phyloP scores from a whole-genome alignment of 1,140 invertebrate genomes.

The Triops longicaudatus region DNA sequence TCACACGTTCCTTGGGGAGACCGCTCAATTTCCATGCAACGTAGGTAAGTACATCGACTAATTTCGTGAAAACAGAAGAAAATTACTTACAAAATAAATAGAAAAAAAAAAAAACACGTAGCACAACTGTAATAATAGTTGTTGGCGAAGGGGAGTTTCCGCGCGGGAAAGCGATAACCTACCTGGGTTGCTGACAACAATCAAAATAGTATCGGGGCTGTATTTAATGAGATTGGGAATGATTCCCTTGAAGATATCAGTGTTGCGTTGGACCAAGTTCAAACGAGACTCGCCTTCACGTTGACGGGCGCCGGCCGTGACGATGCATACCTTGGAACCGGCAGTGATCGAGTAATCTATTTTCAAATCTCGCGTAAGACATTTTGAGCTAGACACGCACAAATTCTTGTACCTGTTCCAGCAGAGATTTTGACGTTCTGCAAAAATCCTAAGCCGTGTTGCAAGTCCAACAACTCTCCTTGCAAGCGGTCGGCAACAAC shows the following conservation, averaged over 20 bases:
- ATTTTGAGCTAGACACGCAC: conserved; percentile 33
- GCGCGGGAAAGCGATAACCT: conserved; percentile 19
- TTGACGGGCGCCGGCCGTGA: conserved; percentile 81
- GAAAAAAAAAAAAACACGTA: neutral
- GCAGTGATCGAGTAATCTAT: conserved; percentile 66
- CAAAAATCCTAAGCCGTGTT: conserved; percentile 76
- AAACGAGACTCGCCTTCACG: conserved; percentile 74
- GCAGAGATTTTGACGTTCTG: conserved; percentile 69
- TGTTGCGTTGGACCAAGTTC: conserved; percentile 76
- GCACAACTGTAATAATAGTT: no score
- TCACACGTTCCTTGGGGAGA: conserved; percentile 71
- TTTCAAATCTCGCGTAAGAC: conserved; percentile 26
- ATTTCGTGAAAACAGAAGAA: conserved; percentile 30
- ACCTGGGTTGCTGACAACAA: conserved; percentile 82
- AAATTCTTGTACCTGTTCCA: conserved; percentile 44
- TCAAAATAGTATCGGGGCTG: conserved; percentile 73
- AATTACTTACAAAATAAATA: neutral
- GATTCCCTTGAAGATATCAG: conserved; percentile 77
- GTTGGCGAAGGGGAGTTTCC: neutral
- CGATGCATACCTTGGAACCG: conserved; percentile 71
- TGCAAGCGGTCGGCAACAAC: conserved; percentile 64
- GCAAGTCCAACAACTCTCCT: conserved; percentile 81
- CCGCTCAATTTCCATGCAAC: conserved; percentile 89
- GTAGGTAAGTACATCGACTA: conserved; percentile 78
- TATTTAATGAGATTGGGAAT: conserved; percentile 72